These are phyloP conservation scores for Monopterus albus DNA, from an alignment of 2,113 vertebrate species.

Conservation along the genomic window DNA sequence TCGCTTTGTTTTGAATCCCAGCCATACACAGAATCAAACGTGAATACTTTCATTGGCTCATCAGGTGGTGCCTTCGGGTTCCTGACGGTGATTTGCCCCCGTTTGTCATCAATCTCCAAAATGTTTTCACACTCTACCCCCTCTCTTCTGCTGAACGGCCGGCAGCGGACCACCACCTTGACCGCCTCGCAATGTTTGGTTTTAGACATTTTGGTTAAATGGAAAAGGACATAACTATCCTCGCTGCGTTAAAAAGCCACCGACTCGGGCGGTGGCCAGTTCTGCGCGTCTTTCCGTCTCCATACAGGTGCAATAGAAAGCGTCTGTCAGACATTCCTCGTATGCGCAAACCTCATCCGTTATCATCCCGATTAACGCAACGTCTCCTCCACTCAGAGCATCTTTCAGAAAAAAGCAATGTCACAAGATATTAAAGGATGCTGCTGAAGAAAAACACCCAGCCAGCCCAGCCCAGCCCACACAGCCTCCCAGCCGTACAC, in stretches of 20 bases:
- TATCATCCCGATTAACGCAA: not conserved
- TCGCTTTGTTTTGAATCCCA: slow-evolving; percentile 89
- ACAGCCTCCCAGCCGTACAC: slow-evolving; percentile 59
- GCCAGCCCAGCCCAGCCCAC: slow-evolving; percentile 50
- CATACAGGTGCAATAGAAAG: slow-evolving; percentile 42
- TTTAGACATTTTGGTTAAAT: slow-evolving; percentile 75
- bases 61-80: slow-evolving; percentile 88
- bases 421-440: slow-evolving; percentile 36
- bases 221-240: not conserved
- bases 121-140: slow-evolving; percentile 85
- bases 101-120: slow-evolving; percentile 87
- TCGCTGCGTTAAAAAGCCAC: not conserved
- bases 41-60: slow-evolving; percentile 92
- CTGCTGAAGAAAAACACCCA: slow-evolving; percentile 21
- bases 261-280: slow-evolving; percentile 6
- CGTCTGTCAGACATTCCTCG: slow-evolving; percentile 12
- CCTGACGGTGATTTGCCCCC: slow-evolving; percentile 92
- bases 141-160: slow-evolving; percentile 89
- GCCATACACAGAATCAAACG: slow-evolving; percentile 94
- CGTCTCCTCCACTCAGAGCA: slow-evolving; percentile 44
- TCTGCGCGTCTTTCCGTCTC: not conserved
- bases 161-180: slow-evolving; percentile 94
- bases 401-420: slow-evolving; percentile 29
- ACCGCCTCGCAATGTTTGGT: slow-evolving; percentile 87
- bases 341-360: not conserved